Evolutionary conservation across 2,113 vertebrate species (phyloP).

Genomic region (Halichoeres trimaculatus): DNA sequence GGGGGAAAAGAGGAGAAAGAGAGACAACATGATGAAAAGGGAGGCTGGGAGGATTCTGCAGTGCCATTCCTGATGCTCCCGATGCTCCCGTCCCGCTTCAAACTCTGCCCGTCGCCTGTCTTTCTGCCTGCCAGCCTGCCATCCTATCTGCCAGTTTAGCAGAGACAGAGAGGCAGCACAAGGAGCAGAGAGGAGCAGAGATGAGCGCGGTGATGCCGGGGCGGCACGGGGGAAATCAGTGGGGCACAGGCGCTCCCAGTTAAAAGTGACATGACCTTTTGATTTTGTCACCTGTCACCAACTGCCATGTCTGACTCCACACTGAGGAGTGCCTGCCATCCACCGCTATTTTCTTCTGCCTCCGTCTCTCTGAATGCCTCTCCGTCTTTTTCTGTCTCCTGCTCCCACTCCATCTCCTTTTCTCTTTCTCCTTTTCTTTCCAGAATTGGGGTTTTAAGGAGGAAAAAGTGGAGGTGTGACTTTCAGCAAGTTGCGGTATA

Average conservation of each 20-base stretch:
- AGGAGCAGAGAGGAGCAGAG: slow-evolving; percentile 67
- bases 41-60: slow-evolving; percentile 73
- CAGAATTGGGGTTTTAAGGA: slow-evolving; percentile 55
- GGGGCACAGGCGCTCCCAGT: slow-evolving; percentile 94
- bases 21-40: slow-evolving; percentile 76
- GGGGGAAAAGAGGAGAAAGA: slow-evolving; percentile 49
- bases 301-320: slow-evolving; percentile 84
- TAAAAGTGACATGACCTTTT: slow-evolving; percentile 98
- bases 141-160: slow-evolving; percentile 78
- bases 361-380: slow-evolving; percentile 66
- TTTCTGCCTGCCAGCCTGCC: slow-evolving; percentile 78
- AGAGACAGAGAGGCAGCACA: slow-evolving; percentile 70
- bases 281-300: slow-evolving; percentile 97
- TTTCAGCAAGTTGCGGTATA: slow-evolving; percentile 65
- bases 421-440: slow-evolving; percentile 59
- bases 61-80: slow-evolving; percentile 75
- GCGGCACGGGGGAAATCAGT: slow-evolving; percentile 94
- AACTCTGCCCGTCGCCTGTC: slow-evolving; percentile 78
- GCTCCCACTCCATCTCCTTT: slow-evolving; percentile 74
- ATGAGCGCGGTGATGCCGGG: slow-evolving; percentile 72
- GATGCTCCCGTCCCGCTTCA: slow-evolving; percentile 80
- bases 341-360: slow-evolving; percentile 66
- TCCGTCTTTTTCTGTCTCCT: slow-evolving; percentile 73
- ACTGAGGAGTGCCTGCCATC: slow-evolving; percentile 80
- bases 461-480: slow-evolving; percentile 66